A percentile compares a stretch with the other conserved stretches of the same genome.
These are phyloP conservation scores for Campylomormyrus tamandua DNA, from an alignment of 2,113 vertebrate genomes.

Conservation along the genomic window DNA sequence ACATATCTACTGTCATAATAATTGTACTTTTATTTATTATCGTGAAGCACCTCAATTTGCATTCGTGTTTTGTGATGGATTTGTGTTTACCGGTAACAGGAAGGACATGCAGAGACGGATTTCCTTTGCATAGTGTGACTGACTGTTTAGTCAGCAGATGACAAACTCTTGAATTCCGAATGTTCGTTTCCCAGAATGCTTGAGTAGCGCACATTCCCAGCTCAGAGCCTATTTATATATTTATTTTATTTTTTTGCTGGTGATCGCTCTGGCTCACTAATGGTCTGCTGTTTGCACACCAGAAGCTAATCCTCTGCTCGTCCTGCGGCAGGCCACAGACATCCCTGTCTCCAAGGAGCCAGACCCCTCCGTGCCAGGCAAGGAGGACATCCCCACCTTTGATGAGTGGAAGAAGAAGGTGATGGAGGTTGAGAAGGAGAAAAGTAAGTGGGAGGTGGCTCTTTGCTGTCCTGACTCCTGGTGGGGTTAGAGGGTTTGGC, in stretches of 20 bases:
- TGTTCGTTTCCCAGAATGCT: background rate
- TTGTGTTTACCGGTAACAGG: background rate
- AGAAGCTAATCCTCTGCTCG: background rate
- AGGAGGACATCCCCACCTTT: constrained; percentile 96
- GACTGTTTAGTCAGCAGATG: background rate
- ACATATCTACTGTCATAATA: background rate
- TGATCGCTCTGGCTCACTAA: background rate
- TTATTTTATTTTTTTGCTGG: background rate
- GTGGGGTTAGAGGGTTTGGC: background rate
- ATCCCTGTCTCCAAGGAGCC: constrained; percentile 60
- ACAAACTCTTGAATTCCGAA: background rate
- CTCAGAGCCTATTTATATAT: background rate
- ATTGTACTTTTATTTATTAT: background rate
- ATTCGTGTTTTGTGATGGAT: background rate
- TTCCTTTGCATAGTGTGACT: background rate
- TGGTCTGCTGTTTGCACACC: background rate
- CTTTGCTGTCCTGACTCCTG: background rate
- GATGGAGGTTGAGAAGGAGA: constrained; percentile 98
- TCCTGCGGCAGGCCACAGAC: constrained; percentile 48
- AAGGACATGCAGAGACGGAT: background rate
- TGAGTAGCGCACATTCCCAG: background rate
- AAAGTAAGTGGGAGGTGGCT: constrained; percentile 66
- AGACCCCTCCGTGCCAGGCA: constrained; percentile 73
- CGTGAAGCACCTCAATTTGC: background rate
- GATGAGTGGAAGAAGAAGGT: constrained; percentile 99